These are phyloP conservation scores for Orthosia gothica DNA, from an alignment of 2,888 invertebrate species.

Conservation along the genomic window DNA sequence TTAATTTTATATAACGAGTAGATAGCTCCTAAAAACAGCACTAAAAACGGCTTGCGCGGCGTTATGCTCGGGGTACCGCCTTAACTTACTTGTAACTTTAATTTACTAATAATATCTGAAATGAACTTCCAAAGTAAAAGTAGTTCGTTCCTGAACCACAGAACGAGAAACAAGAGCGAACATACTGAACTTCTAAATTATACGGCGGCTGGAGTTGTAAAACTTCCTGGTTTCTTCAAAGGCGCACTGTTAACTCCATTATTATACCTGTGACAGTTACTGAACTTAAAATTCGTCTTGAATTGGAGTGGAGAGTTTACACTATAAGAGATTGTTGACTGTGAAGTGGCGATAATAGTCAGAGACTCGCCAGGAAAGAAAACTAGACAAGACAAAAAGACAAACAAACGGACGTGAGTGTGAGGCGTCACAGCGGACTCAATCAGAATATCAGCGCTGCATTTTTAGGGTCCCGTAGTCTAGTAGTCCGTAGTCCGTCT, in stretches of 20 bases:
- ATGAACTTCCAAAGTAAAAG: slow-evolving; percentile 29
- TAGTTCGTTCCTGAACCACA: slow-evolving; percentile 21
- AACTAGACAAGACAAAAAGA: neutral
- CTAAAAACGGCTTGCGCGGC: no score
- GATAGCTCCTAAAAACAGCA: no score
- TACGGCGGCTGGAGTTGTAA: slow-evolving; percentile 48
- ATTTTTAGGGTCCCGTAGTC: no score
- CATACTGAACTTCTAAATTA: slow-evolving; percentile 56
- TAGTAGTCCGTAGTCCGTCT: no score
- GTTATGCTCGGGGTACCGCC: no score
- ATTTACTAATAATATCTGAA: neutral
- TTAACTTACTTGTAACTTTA: neutral
- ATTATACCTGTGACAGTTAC: slow-evolving; percentile 70
- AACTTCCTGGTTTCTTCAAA: slow-evolving; percentile 59
- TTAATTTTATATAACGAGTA: no score
- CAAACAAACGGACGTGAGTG: neutral
- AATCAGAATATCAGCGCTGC: no score
- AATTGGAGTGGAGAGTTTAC: slow-evolving; percentile 59
- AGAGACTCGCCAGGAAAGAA: no score
- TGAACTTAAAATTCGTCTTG: slow-evolving; percentile 67
- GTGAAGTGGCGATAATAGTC: no score
- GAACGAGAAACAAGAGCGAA: slow-evolving; percentile 48
- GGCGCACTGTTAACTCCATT: slow-evolving; percentile 57
- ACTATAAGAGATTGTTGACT: neutral
- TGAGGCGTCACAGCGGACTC: no score